A percentile compares a stretch with the other conserved stretches of the same genome.
Conservation (phyloP, 2,113 vertebrate genomes). For the Dipodomys ordii region DNA sequence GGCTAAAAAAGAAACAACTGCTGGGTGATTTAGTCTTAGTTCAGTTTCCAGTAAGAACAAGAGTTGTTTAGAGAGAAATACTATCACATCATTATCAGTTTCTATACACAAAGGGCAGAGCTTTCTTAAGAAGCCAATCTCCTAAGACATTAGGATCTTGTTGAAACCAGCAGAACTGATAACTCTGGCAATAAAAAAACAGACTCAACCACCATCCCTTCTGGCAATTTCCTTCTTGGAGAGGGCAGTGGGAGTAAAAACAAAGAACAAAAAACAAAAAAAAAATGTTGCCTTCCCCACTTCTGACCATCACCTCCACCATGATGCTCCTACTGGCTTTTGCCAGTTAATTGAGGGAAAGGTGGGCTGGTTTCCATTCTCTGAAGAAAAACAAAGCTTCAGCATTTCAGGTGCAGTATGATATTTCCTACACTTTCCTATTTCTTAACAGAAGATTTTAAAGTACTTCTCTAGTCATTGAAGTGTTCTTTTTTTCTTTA, state of each 20-base stretch:
- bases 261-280: too few relatives aligned
- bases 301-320: slow-evolving; percentile 76
- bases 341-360: slow-evolving; percentile 78
- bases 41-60: slow-evolving; percentile 65
- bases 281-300: slow-evolving; percentile 68
- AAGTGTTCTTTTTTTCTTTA: slow-evolving; percentile 87
- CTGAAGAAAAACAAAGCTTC: slow-evolving; percentile 83
- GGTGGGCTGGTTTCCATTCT: slow-evolving; percentile 85
- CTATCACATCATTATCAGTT: slow-evolving; percentile 71
- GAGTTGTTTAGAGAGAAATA: slow-evolving; percentile 65
- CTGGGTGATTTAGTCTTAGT: slow-evolving; percentile 73
- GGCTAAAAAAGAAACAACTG: slow-evolving; percentile 41
- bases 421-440: slow-evolving; percentile 90
- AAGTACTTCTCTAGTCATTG: slow-evolving; percentile 90
- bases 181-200: slow-evolving; percentile 88
- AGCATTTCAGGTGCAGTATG: slow-evolving; percentile 88
- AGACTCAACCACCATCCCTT: slow-evolving; percentile 83
- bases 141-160: slow-evolving; percentile 69
- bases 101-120: slow-evolving; percentile 77
- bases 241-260: slow-evolving; percentile 80
- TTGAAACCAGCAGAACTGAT: slow-evolving; percentile 81
- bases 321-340: slow-evolving; percentile 67
- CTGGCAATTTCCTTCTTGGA: slow-evolving; percentile 84
- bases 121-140: slow-evolving; percentile 76
- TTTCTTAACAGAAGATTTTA: slow-evolving; percentile 91